These are phyloP conservation scores for Mobula hypostoma DNA, from an alignment of 2,113 vertebrate genomes.

Conservation along the genomic window DNA sequence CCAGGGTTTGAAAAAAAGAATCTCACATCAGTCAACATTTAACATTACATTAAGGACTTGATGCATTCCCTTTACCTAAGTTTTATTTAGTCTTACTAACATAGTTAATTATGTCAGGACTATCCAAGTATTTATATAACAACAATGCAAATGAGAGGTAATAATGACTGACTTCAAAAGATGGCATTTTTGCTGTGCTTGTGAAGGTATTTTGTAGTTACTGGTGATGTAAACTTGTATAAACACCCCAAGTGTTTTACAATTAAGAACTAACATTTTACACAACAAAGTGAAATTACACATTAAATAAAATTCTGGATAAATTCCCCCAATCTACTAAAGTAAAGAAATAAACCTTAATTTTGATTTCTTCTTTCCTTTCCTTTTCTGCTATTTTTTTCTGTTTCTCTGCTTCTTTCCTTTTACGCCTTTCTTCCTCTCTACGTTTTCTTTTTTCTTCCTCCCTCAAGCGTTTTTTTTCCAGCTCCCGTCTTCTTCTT, in stretches of 20 bases:
- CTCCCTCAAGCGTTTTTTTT: constrained; percentile 83
- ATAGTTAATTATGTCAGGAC: neutral
- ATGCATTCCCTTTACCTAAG: neutral
- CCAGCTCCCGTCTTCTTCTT: constrained; percentile 78
- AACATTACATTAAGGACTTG: neutral
- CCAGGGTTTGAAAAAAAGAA: neutral
- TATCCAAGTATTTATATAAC: too few relatives aligned
- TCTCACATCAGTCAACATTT: neutral
- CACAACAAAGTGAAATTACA: neutral
- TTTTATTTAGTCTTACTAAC: neutral
- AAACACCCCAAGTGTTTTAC: too few relatives aligned
- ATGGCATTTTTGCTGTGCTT: neutral
- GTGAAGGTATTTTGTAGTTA: neutral
- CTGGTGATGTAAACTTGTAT: neutral
- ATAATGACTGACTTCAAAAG: neutral
- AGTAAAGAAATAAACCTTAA: constrained; percentile 65
- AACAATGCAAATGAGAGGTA: too few relatives aligned
- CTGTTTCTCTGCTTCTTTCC: constrained; percentile 83
- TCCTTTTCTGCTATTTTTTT: constrained; percentile 82
- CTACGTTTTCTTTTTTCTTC: constrained; percentile 87
- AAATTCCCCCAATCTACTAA: neutral
- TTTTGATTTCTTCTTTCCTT: constrained; percentile 82
- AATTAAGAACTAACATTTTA: neutral
- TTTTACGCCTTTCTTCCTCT: constrained; percentile 82
- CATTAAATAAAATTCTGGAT: neutral